Evolutionary conservation across 2,888 invertebrate species (phyloP).

Genomic region (Andricus quercusramuli): DNA sequence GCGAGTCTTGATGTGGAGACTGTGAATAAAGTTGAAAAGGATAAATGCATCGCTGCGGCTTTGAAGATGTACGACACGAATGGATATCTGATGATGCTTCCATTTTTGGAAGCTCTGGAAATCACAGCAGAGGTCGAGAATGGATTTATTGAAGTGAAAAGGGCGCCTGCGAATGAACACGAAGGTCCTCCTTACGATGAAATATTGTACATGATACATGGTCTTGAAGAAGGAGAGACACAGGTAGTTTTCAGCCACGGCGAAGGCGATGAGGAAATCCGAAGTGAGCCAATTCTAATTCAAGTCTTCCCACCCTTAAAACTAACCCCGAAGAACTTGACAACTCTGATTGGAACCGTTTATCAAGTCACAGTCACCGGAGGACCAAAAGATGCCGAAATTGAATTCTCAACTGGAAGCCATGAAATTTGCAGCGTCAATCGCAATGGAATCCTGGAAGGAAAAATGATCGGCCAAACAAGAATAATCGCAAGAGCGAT

Average conservation of each 20-base stretch:
- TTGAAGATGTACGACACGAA: slow-evolving; percentile 83
- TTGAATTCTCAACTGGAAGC: slow-evolving; percentile 82
- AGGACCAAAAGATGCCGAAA: slow-evolving; percentile 86
- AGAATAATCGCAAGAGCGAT: slow-evolving; percentile 83
- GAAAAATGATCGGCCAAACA: slow-evolving; percentile 82
- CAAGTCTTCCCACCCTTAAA: slow-evolving; percentile 88
- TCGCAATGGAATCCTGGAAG: slow-evolving; percentile 83
- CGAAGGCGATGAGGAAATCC: slow-evolving; percentile 78
- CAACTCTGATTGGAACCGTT: slow-evolving; percentile 85
- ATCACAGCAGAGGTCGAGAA: slow-evolving; percentile 75
- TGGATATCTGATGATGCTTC: slow-evolving; percentile 81
- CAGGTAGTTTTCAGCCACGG: slow-evolving; percentile 82
- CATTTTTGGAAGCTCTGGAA: slow-evolving; percentile 77
- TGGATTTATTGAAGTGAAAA: slow-evolving; percentile 76
- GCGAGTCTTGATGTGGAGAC: slow-evolving; percentile 84
- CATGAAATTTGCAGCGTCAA: slow-evolving; percentile 77
- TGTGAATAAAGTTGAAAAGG: slow-evolving; percentile 85
- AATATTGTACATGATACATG: slow-evolving; percentile 79
- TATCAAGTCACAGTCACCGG: slow-evolving; percentile 85
- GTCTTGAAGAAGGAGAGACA: slow-evolving; percentile 83
- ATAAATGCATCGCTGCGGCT: slow-evolving; percentile 82
- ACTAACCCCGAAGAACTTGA: slow-evolving; percentile 86
- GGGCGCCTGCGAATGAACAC: slow-evolving; percentile 65
- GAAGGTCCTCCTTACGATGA: slow-evolving; percentile 62
- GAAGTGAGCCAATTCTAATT: slow-evolving; percentile 81